phyloP scores from a whole-genome alignment of 1,140 invertebrate genomes.

The Tetranychus urticae region DNA sequence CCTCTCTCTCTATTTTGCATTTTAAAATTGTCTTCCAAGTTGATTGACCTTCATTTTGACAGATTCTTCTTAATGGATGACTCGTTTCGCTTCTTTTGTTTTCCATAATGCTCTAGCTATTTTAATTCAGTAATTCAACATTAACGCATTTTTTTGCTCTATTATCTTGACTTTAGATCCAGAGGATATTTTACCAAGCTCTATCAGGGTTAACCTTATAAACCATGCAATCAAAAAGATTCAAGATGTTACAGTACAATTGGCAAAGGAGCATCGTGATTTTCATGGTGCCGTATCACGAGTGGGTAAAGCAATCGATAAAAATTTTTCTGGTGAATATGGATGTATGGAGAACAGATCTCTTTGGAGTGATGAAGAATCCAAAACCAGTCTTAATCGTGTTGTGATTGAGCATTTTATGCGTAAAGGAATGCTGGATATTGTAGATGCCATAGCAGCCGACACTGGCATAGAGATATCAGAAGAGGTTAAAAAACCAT shows the following conservation, averaged over 20 bases:
- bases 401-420: constrained; percentile 62
- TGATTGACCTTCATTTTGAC: too few relatives aligned
- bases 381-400: not conserved
- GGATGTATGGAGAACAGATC: not conserved
- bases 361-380: not conserved
- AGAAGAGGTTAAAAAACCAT: not conserved
- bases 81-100: not conserved
- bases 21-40: not conserved
- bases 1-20: constrained; percentile 25
- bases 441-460: constrained; percentile 48
- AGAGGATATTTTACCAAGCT: constrained; percentile 3
- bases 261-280: constrained; percentile 52
- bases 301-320: constrained; percentile 89
- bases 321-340: constrained; percentile 18
- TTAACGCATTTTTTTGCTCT: not conserved
- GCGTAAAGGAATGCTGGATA: constrained; percentile 68
- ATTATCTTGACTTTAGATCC: not conserved
- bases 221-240: constrained; percentile 8
- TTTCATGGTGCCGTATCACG: constrained; percentile 74
- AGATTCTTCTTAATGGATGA: not conserved
- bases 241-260: constrained; percentile 5
- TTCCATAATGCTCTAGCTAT: not conserved
- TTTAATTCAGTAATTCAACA: not conserved
- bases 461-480: constrained; percentile 27
- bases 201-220: not conserved